Conservation (phyloP, 2,797 vertebrate species). For the Molothrus aeneus region DNA sequence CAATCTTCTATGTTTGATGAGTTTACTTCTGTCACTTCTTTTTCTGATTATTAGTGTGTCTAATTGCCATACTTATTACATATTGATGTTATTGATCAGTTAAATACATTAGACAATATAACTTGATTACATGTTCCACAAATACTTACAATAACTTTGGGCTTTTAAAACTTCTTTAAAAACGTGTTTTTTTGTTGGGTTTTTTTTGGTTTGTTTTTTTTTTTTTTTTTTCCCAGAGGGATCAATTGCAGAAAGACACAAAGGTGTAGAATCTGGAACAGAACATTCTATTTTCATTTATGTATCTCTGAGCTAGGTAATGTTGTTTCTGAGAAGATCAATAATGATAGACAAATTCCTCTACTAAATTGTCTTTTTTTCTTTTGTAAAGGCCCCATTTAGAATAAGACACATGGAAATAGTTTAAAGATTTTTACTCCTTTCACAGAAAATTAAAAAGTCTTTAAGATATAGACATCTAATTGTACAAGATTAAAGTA, state of each 20-base stretch:
- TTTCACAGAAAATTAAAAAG: neutral
- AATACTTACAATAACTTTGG: neutral
- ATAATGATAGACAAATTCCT: neutral
- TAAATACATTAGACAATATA: neutral
- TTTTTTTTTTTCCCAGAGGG: too few species aligned
- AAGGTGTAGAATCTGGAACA: neutral
- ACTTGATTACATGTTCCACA: neutral
- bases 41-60: neutral
- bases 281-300: neutral
- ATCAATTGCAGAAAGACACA: neutral
- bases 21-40: neutral
- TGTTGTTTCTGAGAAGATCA: neutral
- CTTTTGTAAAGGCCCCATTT: neutral
- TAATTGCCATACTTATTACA: neutral
- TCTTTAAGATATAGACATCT: neutral
- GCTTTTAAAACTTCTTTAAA: neutral
- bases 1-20: neutral
- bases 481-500: neutral
- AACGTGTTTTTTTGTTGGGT: rapidly evolving
- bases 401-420: neutral
- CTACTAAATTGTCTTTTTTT: neutral
- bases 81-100: neutral
- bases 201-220: rapidly evolving
- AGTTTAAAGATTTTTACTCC: neutral
- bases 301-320: neutral